Base-by-base conservation (phyloP, 2,888 invertebrate genomes). In the Muschampia plurimacula region DNA sequence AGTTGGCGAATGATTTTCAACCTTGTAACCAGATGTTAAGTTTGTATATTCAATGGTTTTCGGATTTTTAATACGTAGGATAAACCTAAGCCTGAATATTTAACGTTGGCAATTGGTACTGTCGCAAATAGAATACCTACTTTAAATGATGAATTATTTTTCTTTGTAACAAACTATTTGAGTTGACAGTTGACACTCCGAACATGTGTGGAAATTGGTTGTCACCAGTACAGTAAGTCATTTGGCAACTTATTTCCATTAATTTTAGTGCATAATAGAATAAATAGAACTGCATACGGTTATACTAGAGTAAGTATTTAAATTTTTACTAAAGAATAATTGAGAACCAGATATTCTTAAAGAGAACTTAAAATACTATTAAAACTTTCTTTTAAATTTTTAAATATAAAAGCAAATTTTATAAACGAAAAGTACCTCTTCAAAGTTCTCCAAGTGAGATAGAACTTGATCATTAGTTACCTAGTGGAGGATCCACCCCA, bases 401-500 rank as follows among this genome's bases (percentile, higher is more conserved):
- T 22, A 55, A 22, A 55, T 55, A 10, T 15, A 22, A 59, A 36
- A 36, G 36, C 7, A 13, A 36, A 60, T 36, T 8, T 36, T 8
- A 36, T 32, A 13, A n/a, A 63, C 10, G 9, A 12, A 63, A 44
- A 6, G 0, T 22, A 41, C 13, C 39, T 52, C 39, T 52, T 66
- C 12, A 55, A 28, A 28, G 57, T 67, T 39, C 41, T 32, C 32
- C 9, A 44, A 67, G 57, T 59, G 44, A 44, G 67, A 67, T 67
- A 59, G 39, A 57, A 41, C 46, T 64, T 0, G 6, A 64, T 12
- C 46, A 46, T 63, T 63, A 63, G 55, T 22, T 22, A 55, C 12
- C 63, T 22, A 41, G 15, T 15, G 41, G 15, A 63, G 63, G 63
- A 39, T 41, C 13, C 41, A 44, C 70, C 59, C 55, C 77, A 78